Evolutionary conservation across 2,113 vertebrate genomes (phyloP).

Genomic region (Sialia sialis): DNA sequence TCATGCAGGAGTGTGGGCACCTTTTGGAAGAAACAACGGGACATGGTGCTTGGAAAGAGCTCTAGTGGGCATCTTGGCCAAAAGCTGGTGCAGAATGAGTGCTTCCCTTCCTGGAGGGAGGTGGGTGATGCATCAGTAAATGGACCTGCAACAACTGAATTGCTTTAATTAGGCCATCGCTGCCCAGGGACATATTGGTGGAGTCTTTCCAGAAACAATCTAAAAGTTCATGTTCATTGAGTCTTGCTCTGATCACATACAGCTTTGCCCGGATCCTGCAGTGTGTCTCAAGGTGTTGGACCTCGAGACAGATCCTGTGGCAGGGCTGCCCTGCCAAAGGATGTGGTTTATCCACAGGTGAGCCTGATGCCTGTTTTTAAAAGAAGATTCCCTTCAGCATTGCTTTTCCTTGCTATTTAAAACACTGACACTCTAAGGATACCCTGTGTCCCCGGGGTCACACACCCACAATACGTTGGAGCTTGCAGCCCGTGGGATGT

Average conservation of each 20-base stretch:
- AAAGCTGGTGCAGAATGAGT: background rate
- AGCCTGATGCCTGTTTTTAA: background rate
- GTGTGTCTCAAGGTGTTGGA: background rate
- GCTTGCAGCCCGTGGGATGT: background rate
- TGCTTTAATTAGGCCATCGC: background rate
- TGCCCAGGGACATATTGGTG: background rate
- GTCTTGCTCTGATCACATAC: background rate
- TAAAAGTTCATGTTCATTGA: background rate
- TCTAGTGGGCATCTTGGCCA: accelerated
- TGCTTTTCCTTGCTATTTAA: background rate
- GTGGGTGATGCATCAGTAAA: background rate
- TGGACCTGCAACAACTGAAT: background rate
- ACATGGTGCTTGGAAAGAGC: background rate
- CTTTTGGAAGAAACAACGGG: background rate
- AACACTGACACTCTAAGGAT: background rate
- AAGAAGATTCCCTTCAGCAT: background rate
- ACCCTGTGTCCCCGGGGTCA: accelerated
- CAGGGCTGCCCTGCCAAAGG: background rate
- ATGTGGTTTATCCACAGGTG: accelerated
- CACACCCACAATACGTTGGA: accelerated
- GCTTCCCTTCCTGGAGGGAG: background rate
- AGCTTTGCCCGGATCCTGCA: accelerated
- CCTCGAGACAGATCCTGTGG: accelerated
- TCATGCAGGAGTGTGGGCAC: background rate
- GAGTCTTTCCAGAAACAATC: background rate